Base-by-base conservation (phyloP, 1,140 invertebrate species). In the Pogonus chalceus region DNA sequence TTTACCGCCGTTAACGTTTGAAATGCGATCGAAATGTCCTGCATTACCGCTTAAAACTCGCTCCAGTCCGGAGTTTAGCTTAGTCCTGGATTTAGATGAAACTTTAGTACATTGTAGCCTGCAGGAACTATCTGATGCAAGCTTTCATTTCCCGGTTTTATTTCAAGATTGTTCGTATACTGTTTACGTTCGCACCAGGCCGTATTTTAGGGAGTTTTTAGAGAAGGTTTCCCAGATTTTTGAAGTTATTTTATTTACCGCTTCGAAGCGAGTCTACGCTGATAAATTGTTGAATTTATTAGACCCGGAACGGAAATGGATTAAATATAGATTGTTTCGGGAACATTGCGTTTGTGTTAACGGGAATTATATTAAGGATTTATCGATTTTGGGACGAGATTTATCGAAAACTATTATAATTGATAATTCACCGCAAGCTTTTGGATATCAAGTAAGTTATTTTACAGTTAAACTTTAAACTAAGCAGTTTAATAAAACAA, bases 331-430 rank as follows among this genome's bases (percentile, higher is more conserved):
- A 50, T 72, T 98, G 49, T 98, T 96, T 73, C 79, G 94, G 54
- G 93, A 98, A 69, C 94, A 97, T 65, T 98, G 94, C 70, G 84
- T 96, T 0, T 91, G 90, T 66, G 88, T 96, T 9, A 91, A 93
- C 74, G 93, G 93, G 1, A 96, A 96, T 74, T 97, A 97, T 67
- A 93, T 98, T 51, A 97, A 98, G 68, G 95, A 98, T 75, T 74
- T 97, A 22, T 88, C 86, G 1, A 96, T 97, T 60, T 76, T 97
- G 14, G 92, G 93, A 21, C 77, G 95, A 58, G 94, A 98, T 76
- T 76, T 97, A 35, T 84, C 90, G 1, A 91, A 90, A 71, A 93
- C 90, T 49, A 84, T 95, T 56, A 95, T 95, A 59, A 83, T 95
- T 58, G 92, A 95, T 73, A 95, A 95, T 73, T 93, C 90, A 56